Percentiles rank a stretch among this genome's conserved stretches.
These are phyloP conservation scores for Dreissena polymorpha DNA, from an alignment of 1,140 invertebrate species.

Conservation along the genomic window DNA sequence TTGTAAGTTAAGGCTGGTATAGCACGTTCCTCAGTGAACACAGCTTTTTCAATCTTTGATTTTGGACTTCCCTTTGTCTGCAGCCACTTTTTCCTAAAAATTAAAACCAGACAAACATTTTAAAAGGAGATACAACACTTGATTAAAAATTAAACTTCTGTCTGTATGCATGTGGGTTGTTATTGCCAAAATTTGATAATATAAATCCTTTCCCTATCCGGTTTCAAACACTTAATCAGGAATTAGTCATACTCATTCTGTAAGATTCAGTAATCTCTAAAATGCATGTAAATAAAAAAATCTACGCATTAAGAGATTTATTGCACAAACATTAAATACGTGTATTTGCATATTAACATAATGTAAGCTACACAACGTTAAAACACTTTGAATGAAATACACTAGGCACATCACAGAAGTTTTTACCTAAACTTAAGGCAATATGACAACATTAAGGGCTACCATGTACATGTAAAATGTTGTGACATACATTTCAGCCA, in stretches of 20 bases:
- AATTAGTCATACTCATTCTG: too few species aligned
- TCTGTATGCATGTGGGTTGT: neutral
- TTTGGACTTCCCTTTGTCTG: slow-evolving; percentile 66
- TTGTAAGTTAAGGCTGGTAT: slow-evolving; percentile 16
- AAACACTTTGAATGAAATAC: too few species aligned
- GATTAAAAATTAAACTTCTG: neutral
- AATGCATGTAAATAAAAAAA: neutral
- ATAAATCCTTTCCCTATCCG: neutral
- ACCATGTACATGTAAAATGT: too few species aligned
- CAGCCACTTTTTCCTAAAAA: slow-evolving; percentile 69
- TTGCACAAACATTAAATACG: neutral
- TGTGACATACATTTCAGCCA: slow-evolving; percentile 85
- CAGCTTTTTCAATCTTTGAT: slow-evolving; percentile 68
- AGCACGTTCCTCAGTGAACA: slow-evolving; percentile 67
- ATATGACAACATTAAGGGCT: too few species aligned
- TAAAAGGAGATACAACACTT: neutral
- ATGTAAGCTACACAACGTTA: too few species aligned
- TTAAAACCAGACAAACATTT: slow-evolving; percentile 17
- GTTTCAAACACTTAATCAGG: neutral
- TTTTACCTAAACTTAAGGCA: too few species aligned
- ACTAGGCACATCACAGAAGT: too few species aligned
- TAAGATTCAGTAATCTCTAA: too few species aligned
- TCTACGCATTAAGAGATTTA: neutral
- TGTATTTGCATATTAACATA: too few species aligned
- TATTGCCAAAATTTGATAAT: neutral